These are phyloP conservation scores for Mythimna loreyi DNA, from an alignment of 2,888 invertebrate genomes.

Conservation along the genomic window DNA sequence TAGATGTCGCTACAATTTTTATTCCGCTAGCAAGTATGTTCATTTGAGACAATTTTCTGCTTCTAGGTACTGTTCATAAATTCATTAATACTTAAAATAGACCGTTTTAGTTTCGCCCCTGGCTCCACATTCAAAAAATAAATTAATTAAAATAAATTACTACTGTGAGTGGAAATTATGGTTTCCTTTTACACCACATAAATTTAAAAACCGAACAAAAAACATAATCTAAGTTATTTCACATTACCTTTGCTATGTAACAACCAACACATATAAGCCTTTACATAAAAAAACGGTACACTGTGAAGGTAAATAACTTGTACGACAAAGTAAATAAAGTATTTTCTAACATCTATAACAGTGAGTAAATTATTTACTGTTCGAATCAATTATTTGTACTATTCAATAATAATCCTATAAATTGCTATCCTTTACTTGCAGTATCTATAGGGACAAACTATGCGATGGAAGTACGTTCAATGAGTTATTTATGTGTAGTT, in stretches of 20 bases:
- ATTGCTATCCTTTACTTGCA: conserved; percentile 63
- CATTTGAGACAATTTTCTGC: no score
- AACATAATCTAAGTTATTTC: conserved; percentile 3
- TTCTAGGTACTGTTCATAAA: no score
- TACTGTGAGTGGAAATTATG: neutral
- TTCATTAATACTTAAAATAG: neutral
- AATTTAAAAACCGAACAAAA: conserved; percentile 13
- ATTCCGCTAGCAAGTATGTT: no score
- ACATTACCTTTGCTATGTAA: conserved; percentile 36
- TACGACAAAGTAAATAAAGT: conserved; percentile 55
- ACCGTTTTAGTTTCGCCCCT: neutral
- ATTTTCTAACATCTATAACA: conserved; percentile 54
- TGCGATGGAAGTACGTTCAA: conserved; percentile 5
- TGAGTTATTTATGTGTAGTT: conserved; percentile 32
- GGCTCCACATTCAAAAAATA: neutral
- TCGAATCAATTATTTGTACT: conserved; percentile 68
- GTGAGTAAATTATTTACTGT: conserved; percentile 58
- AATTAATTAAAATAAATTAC: neutral
- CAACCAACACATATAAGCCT: conserved; percentile 35
- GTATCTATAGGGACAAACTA: conserved; percentile 51
- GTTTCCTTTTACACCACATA: neutral
- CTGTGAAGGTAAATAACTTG: conserved; percentile 58
- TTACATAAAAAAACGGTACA: conserved; percentile 38
- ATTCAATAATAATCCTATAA: conserved; percentile 70
- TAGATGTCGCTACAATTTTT: no score